Evolutionary conservation across 35 echinoderm and acorn worm genomes (phyloP).

Genomic region (Stichopus chloronotus): DNA sequence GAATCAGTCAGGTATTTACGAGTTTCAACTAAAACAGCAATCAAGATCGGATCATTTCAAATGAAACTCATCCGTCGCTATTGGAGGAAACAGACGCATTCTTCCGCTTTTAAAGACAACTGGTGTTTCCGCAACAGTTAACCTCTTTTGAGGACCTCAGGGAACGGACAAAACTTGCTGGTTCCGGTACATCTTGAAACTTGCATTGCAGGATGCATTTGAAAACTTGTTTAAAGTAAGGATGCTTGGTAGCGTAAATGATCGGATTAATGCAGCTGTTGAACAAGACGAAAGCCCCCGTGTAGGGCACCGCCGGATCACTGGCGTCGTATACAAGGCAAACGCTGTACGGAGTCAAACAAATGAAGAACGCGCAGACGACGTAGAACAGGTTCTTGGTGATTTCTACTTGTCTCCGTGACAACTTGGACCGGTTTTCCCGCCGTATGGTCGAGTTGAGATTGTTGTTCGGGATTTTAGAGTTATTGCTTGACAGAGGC

Average conservation of each 20-base stretch:
- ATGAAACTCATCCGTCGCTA: too few relatives aligned
- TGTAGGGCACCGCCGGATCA: slow-evolving; percentile 76
- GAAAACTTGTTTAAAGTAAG: slow-evolving; percentile 75
- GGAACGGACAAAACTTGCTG: slow-evolving; percentile 12
- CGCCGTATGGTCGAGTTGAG: slow-evolving; percentile 21
- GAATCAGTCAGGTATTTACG: too few relatives aligned
- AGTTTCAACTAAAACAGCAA: too few relatives aligned
- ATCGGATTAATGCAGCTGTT: slow-evolving; percentile 82
- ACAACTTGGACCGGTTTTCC: slow-evolving; percentile 30
- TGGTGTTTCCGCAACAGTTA: slow-evolving; percentile 15
- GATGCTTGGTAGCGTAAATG: slow-evolving; percentile 83
- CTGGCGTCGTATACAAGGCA: slow-evolving; percentile 78
- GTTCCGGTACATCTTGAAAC: slow-evolving; percentile 54
- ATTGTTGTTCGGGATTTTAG: slow-evolving; percentile 29
- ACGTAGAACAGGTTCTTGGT: slow-evolving; percentile 86
- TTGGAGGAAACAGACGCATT: too few relatives aligned
- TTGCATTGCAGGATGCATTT: slow-evolving; percentile 48
- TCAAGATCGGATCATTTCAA: too few relatives aligned
- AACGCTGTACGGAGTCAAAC: slow-evolving; percentile 73
- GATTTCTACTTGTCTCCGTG: slow-evolving; percentile 74
- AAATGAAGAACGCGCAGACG: slow-evolving; percentile 77
- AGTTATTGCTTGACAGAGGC: slow-evolving; percentile 11
- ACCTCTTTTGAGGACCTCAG: slow-evolving; percentile 9
- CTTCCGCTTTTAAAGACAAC: not conserved
- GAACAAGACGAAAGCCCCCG: slow-evolving; percentile 68